Conservation (phyloP, 92 coral and sea anemone species). For the Desmophyllum pertusum region DNA sequence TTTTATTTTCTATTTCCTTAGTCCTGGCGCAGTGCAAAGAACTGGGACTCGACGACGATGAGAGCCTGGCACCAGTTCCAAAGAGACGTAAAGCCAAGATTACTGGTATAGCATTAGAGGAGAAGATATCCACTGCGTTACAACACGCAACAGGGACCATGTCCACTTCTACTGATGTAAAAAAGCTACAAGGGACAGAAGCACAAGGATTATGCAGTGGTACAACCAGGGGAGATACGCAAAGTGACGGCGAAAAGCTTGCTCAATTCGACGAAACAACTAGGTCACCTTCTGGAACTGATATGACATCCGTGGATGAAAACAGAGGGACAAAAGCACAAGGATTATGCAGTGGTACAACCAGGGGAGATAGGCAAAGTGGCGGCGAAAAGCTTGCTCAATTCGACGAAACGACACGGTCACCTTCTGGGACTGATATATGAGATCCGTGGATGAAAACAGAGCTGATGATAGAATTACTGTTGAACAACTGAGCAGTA, state of each 20-base stretch:
- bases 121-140: not conserved
- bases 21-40: slow-evolving; percentile 78
- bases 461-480: no score
- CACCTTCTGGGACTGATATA: not conserved
- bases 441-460: not conserved
- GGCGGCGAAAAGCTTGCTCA: not conserved
- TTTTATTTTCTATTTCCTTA: slow-evolving; percentile 6
- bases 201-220: not conserved
- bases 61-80: slow-evolving; percentile 49
- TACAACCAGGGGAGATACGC: not conserved
- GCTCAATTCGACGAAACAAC: not conserved
- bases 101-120: not conserved
- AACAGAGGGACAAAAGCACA: not conserved
- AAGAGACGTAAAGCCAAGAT: slow-evolving; percentile 58
- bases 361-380: not conserved
- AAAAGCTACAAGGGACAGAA: not conserved
- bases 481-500: not conserved
- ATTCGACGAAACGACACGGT: not conserved
- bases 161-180: not conserved
- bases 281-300: not conserved
- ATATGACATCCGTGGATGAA: not conserved
- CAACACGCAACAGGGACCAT: not conserved
- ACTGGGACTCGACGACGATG: slow-evolving; percentile 80
- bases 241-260: not conserved
- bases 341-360: not conserved